phyloP scores from a whole-genome alignment of 2,113 vertebrate species.

The Chaetodon trifascialis region DNA sequence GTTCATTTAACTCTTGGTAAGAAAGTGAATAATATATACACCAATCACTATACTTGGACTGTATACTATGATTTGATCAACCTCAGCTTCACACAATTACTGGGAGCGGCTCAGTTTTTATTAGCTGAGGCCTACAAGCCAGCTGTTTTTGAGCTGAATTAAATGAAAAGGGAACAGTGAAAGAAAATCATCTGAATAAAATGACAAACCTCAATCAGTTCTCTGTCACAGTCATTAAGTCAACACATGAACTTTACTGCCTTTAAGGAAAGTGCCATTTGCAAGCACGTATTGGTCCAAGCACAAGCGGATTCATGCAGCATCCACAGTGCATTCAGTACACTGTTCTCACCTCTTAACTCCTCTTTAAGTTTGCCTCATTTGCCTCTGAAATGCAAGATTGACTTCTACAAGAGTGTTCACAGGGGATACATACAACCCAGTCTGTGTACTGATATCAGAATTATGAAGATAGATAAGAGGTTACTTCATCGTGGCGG shows the following conservation, averaged over 20 bases:
- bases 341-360: neutral
- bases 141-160: neutral
- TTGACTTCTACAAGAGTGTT: neutral
- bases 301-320: neutral
- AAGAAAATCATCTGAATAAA: neutral
- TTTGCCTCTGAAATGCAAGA: neutral
- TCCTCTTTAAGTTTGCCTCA: neutral
- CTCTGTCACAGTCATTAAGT: neutral
- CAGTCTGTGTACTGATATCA: neutral
- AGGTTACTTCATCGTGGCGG: neutral
- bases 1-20: too few species aligned
- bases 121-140: neutral
- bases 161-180: neutral
- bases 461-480: constrained; percentile 7
- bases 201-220: neutral
- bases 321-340: neutral
- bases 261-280: neutral
- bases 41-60: too few species aligned
- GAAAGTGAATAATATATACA: too few species aligned
- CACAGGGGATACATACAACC: neutral
- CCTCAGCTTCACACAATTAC: neutral
- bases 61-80: neutral
- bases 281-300: neutral
- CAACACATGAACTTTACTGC: neutral
- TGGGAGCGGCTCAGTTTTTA: neutral